Evolutionary conservation across 2,888 invertebrate genomes (phyloP).

Genomic region (Ormyrus thymus): DNA sequence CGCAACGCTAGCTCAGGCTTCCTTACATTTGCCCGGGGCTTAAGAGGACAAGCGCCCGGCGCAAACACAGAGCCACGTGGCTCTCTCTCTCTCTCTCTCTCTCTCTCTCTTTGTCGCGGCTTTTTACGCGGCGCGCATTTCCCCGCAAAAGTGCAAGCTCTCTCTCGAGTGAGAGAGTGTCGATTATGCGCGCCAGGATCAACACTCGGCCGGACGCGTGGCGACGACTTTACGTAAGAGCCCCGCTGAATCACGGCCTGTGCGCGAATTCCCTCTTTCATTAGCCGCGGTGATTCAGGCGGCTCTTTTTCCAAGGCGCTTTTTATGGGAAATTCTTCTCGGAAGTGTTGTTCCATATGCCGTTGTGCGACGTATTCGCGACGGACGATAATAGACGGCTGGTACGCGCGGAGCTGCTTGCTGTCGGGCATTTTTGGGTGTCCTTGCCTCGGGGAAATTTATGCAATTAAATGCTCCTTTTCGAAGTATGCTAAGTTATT

Average conservation of each 20-base stretch:
- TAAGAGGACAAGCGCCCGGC: constrained; percentile 21
- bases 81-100: no score
- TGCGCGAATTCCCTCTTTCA: constrained; percentile 33
- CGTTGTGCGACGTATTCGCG: no score
- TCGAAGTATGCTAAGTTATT: no score
- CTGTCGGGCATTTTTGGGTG: no score
- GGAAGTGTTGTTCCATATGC: constrained; percentile 32
- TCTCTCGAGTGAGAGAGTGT: constrained; percentile 7
- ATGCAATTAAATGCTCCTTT: no score
- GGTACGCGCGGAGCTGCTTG: no score
- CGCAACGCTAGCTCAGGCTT: constrained; percentile 20
- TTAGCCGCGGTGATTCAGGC: constrained; percentile 32
- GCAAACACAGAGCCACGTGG: constrained; percentile 31
- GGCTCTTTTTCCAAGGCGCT: constrained; percentile 23
- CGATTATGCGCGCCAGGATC: constrained; percentile 39
- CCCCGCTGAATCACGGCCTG: constrained; percentile 29
- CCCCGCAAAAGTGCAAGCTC: constrained; percentile 17
- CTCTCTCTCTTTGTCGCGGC: constrained; percentile 27
- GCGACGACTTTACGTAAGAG: constrained; percentile 43
- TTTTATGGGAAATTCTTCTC: constrained; percentile 32
- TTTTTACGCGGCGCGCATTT: constrained; percentile 19
- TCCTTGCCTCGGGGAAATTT: no score
- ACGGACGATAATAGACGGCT: no score
- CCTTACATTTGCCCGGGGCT: constrained; percentile 14
- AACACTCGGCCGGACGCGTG: constrained; percentile 25